Conservation (phyloP, 53 echinoderm and acorn worm genomes). For the Patiria pectinifera region DNA sequence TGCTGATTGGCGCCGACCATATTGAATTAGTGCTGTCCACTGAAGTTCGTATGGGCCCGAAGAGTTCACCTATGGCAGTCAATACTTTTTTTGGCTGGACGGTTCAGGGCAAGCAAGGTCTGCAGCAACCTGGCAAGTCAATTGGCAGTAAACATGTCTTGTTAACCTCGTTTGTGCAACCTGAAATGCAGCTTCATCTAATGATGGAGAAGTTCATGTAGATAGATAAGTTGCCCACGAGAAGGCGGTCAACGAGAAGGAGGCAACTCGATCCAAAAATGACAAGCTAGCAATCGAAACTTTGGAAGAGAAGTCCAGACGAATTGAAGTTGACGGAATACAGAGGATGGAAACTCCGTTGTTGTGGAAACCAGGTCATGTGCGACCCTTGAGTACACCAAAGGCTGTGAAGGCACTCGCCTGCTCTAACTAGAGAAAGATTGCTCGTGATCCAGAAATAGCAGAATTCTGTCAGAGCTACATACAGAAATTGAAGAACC, state of each 20-base stretch:
- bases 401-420: constrained; percentile 23
- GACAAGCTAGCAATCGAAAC: constrained; percentile 37
- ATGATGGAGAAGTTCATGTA: neutral
- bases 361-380: constrained; percentile 29
- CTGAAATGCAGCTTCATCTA: constrained; percentile 21
- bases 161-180: constrained; percentile 11
- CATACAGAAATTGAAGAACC: constrained; percentile 20
- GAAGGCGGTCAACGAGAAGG: constrained; percentile 46
- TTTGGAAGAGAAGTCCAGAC: constrained; percentile 36
- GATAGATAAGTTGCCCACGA: too few species aligned
- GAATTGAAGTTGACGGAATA: constrained; percentile 32
- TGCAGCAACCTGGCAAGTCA: constrained; percentile 46
- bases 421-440: constrained; percentile 16
- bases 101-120: constrained; percentile 48
- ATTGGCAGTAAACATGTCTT: constrained; percentile 9
- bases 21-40: neutral
- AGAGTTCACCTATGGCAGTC: constrained; percentile 41
- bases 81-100: constrained; percentile 59
- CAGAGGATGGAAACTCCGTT: constrained; percentile 38
- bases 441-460: neutral
- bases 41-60: constrained; percentile 18
- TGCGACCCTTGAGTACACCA: constrained; percentile 22
- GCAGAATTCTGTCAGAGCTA: constrained; percentile 14
- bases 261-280: constrained; percentile 27
- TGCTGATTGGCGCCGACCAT: too few species aligned